phyloP scores from a whole-genome alignment of 1,140 invertebrate genomes.

The Caenorhabditis remanei region DNA sequence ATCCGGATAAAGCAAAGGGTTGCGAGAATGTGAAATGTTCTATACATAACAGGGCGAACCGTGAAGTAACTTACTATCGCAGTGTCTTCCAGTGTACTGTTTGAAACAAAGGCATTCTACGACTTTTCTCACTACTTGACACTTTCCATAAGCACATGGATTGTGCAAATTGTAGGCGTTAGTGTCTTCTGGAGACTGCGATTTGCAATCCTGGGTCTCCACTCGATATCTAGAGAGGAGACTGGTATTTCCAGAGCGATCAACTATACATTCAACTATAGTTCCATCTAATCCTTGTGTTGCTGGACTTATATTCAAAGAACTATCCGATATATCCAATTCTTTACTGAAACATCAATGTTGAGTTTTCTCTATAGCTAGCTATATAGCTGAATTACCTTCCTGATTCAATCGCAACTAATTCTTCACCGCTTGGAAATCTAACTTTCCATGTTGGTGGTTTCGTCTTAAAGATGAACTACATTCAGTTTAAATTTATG shows the following conservation, averaged over 20 bases:
- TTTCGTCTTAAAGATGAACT: background rate
- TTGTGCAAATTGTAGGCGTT: constrained; percentile 18
- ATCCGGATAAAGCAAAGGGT: background rate
- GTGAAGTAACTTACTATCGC: constrained; percentile 19
- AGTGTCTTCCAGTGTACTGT: constrained; percentile 6
- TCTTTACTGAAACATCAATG: background rate
- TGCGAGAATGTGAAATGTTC: no score
- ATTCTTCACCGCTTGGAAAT: background rate
- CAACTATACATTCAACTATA: background rate
- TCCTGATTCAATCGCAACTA: background rate
- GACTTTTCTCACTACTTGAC: background rate
- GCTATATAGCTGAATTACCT: no score
- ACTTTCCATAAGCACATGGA: constrained; percentile 28
- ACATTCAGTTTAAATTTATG: background rate
- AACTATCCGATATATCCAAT: background rate
- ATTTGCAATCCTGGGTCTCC: constrained; percentile 4
- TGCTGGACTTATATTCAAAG: background rate
- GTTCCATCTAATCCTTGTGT: background rate
- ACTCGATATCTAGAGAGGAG: constrained; percentile 16
- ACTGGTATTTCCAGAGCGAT: background rate
- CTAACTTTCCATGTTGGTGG: background rate
- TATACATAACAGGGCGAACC: no score
- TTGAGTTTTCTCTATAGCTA: no score
- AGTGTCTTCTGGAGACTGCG: background rate
- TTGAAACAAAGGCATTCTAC: constrained; percentile 15